phyloP scores from a whole-genome alignment of 2,888 invertebrate species.

The Pharmacophagus antenor region DNA sequence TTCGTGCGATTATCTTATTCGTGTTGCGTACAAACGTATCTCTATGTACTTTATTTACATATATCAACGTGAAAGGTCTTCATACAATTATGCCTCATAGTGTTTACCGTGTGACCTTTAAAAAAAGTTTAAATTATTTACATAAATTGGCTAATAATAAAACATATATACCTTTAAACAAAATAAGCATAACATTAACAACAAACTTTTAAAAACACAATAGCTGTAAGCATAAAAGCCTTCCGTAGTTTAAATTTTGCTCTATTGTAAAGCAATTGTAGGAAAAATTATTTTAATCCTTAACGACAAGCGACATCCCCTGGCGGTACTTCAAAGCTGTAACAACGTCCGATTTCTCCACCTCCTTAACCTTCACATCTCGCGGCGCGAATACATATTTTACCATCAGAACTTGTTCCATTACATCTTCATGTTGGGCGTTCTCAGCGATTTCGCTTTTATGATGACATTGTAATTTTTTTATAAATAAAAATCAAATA shows the following conservation, averaged over 20 bases:
- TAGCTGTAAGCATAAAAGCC: conserved; percentile 7
- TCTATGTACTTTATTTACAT: neutral
- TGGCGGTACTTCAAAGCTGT: conserved; percentile 70
- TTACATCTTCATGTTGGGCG: conserved; percentile 61
- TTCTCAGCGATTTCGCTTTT: conserved; percentile 66
- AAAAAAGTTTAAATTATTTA: too few relatives aligned
- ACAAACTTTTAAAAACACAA: neutral
- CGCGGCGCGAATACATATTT: conserved; percentile 62
- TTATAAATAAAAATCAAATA: too few relatives aligned
- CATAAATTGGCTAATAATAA: too few relatives aligned
- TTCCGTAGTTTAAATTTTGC: neutral
- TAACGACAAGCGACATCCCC: conserved; percentile 42
- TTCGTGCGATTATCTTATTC: conserved; percentile 71
- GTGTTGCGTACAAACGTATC: conserved; percentile 10
- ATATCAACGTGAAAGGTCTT: neutral
- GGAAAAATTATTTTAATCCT: conserved; percentile 42
- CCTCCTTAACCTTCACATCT: conserved; percentile 58
- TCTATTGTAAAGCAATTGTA: conserved; percentile 1
- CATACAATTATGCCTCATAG: too few relatives aligned
- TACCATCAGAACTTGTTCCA: conserved; percentile 69
- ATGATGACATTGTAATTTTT: too few relatives aligned
- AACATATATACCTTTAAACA: neutral
- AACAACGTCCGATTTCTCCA: conserved; percentile 70
- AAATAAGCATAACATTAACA: neutral
- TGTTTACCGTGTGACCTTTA: too few relatives aligned